phyloP scores from a whole-genome alignment of 23 tunicate genomes.

The Ascidia mentula region DNA sequence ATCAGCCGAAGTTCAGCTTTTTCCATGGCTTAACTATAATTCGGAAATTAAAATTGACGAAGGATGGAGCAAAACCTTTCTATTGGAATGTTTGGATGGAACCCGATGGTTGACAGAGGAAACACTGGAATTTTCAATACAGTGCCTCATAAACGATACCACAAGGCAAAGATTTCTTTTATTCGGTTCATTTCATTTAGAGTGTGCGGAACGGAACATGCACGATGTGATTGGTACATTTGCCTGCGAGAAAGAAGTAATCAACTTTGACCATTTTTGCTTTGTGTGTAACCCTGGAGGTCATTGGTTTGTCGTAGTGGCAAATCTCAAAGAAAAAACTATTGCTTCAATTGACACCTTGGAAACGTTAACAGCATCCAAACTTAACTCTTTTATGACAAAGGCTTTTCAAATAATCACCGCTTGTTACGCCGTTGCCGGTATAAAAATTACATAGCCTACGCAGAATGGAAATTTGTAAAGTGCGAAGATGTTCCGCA shows the following conservation, averaged over 20 bases:
- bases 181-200: not conserved
- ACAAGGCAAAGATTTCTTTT: not conserved
- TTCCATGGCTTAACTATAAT: not conserved
- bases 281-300: conserved; percentile 6
- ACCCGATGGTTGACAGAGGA: conserved; percentile 6
- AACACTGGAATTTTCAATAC: conserved; percentile 6
- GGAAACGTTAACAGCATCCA: not conserved
- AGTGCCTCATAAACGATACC: conserved; percentile 5
- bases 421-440: conserved; percentile 12
- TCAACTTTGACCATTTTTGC: not conserved
- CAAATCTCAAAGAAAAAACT: conserved; percentile 17
- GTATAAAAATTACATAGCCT: not conserved
- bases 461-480: conserved; percentile 5
- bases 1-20: not conserved
- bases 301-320: conserved; percentile 10
- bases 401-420: not conserved
- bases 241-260: conserved; percentile 16
- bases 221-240: conserved; percentile 10
- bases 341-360: conserved; percentile 12
- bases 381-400: conserved; percentile 6
- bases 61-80: not conserved
- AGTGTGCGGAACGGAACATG: not conserved
- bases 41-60: not conserved
- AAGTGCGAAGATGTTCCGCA: conserved; percentile 12
- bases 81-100: conserved; percentile 9